A percentile compares a stretch with the other conserved stretches of the same genome.
phyloP scores from a whole-genome alignment of 2,888 invertebrate genomes.

The Balanococcus diminutus region DNA sequence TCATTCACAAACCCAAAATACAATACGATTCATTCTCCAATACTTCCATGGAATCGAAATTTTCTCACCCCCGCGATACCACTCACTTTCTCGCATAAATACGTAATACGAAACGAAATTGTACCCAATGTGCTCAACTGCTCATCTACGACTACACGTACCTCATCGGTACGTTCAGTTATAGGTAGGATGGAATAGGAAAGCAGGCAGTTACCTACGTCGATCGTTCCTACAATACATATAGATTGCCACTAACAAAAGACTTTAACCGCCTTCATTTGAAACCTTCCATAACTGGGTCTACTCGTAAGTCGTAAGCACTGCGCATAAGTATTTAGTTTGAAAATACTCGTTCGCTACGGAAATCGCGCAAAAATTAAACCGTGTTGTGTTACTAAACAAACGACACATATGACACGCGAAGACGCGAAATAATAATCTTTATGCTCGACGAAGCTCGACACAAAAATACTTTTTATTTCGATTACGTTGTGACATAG shows the following conservation, averaged over 20 bases:
- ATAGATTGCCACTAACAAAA: neutral
- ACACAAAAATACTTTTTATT: constrained; percentile 8
- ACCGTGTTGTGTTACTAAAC: constrained; percentile 2
- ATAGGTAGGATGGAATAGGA: neutral
- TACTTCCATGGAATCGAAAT: neutral
- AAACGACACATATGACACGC: constrained; percentile 7
- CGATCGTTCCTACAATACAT: neutral
- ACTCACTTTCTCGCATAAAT: too few species aligned
- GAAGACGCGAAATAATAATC: constrained; percentile 16
- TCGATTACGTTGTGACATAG: neutral
- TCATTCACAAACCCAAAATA: too few species aligned
- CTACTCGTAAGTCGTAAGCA: neutral
- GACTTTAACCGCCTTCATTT: neutral
- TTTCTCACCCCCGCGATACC: too few species aligned
- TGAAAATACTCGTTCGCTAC: neutral
- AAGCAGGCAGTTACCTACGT: neutral
- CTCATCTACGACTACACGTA: too few species aligned
- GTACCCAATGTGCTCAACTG: neutral
- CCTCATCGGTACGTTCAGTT: too few species aligned
- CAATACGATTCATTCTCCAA: too few species aligned
- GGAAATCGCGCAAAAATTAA: constrained; percentile 17
- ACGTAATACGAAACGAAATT: neutral
- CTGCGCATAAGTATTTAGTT: neutral
- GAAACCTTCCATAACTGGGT: neutral
- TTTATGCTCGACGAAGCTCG: constrained; percentile 5